phyloP scores from a whole-genome alignment of 2,113 vertebrate species.

The Bubalus kerabau region DNA sequence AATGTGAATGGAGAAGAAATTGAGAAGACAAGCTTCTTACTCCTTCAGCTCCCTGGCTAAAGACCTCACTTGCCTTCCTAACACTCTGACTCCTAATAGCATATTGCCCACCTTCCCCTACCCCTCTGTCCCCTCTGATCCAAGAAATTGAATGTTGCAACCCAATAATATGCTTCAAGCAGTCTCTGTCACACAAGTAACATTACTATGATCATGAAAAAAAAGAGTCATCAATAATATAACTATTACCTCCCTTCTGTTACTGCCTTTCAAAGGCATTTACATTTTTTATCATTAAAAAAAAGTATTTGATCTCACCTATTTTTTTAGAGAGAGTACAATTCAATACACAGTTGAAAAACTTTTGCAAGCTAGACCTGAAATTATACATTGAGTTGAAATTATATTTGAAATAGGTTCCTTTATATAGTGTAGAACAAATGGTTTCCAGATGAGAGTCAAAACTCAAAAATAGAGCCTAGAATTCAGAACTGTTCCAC shows the following conservation, averaged over 20 bases:
- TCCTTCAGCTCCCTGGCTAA: not conserved
- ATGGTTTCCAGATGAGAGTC: conserved; percentile 56
- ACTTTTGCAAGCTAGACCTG: not conserved
- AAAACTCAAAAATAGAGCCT: conserved; percentile 35
- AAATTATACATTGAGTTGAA: conserved; percentile 23
- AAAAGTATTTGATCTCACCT: not conserved
- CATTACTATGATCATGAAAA: not conserved
- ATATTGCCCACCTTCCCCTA: not conserved
- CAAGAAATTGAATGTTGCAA: not conserved
- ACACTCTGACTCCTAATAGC: not conserved
- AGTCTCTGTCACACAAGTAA: not conserved
- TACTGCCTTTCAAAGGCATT: not conserved
- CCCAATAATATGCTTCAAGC: not conserved
- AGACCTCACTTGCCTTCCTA: not conserved
- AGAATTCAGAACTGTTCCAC: conserved; percentile 21
- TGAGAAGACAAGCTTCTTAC: not conserved
- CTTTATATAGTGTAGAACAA: conserved; percentile 40
- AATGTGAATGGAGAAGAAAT: not conserved
- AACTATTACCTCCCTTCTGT: not conserved
- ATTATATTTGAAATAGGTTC: conserved; percentile 42
- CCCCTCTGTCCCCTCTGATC: not conserved
- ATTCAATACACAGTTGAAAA: not conserved
- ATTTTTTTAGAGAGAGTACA: not conserved
- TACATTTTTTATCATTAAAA: not conserved
- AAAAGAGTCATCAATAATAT: not conserved